Conservation (phyloP, 1,140 invertebrate genomes). For the Batillaria attramentaria region DNA sequence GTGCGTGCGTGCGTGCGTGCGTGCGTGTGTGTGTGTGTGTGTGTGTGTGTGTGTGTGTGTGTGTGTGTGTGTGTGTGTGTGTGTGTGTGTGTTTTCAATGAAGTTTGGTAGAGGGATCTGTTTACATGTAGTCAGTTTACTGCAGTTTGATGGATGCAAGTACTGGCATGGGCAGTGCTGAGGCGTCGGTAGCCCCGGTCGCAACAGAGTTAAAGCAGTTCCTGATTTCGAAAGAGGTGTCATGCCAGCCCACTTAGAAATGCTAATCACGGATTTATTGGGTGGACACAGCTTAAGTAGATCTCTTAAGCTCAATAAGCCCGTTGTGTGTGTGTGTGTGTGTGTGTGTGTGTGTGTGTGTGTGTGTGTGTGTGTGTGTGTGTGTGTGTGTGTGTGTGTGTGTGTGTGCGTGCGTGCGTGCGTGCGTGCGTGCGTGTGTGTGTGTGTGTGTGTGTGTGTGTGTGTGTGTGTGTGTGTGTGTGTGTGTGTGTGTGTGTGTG, state of each 20-base stretch:
- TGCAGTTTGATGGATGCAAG: no score
- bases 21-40: neutral
- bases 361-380: slow-evolving; percentile 7
- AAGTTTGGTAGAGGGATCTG: no score
- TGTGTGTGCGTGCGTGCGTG: neutral
- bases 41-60: neutral
- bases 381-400: neutral
- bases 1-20: neutral
- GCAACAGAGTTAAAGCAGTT: no score
- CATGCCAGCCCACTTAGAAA: no score
- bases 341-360: neutral
- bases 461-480: neutral
- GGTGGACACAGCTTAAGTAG: no score
- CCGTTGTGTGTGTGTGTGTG: neutral
- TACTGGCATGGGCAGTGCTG: no score
- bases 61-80: neutral
- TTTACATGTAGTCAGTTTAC: no score
- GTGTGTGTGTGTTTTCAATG: neutral
- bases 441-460: neutral
- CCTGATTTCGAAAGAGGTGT: no score
- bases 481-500: neutral
- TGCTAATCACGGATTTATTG: no score
- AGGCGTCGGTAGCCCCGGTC: no score
- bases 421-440: neutral
- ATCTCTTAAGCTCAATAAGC: no score